Evolutionary conservation across 2,797 vertebrate genomes (phyloP).

Genomic region (Chlorospingus flavigularis): DNA sequence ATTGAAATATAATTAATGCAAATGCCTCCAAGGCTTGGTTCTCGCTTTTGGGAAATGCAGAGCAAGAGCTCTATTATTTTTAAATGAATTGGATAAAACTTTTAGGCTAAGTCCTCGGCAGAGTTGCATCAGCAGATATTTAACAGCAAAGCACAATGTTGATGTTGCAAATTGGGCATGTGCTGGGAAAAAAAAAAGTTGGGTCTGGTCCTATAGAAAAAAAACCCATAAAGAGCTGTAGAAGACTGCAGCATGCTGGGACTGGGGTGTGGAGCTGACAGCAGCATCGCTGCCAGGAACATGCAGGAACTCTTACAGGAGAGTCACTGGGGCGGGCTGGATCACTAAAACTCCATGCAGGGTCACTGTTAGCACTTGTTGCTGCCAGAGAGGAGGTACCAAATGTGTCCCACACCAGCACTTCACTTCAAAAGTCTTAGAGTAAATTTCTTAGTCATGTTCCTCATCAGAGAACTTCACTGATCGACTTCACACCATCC

Average conservation of each 20-base stretch:
- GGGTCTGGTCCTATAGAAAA: background rate
- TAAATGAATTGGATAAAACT: background rate
- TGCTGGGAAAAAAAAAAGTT: background rate
- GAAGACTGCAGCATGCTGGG: background rate
- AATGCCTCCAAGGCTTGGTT: background rate
- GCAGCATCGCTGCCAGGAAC: rapidly evolving
- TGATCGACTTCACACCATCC: background rate
- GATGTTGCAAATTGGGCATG: background rate
- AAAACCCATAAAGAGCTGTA: background rate
- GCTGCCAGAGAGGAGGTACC: background rate
- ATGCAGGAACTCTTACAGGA: background rate
- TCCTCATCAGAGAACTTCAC: background rate
- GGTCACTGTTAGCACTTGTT: background rate
- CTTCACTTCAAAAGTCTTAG: background rate
- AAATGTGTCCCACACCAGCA: background rate
- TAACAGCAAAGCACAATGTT: background rate
- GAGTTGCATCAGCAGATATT: background rate
- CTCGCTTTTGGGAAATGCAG: background rate
- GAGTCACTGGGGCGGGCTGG: background rate
- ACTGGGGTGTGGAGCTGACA: background rate
- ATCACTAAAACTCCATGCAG: background rate
- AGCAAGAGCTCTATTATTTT: background rate
- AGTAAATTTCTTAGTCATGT: background rate
- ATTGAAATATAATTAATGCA: background rate
- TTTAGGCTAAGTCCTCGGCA: background rate